Evolutionary conservation across 1,140 invertebrate species (phyloP).

Genomic region (Orussus abietinus): DNA sequence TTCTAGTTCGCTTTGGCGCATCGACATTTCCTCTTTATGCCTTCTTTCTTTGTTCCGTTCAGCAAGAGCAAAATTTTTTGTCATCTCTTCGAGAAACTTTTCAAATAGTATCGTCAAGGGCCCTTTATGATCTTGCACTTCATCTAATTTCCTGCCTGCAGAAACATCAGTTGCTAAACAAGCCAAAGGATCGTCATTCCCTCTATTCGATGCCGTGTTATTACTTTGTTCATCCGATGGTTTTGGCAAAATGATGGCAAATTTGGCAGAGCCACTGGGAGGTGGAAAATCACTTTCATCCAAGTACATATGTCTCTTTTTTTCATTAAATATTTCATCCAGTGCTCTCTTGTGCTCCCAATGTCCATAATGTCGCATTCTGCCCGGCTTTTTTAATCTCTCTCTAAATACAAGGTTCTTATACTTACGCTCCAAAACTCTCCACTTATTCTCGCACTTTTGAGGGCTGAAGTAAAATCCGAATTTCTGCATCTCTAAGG

Average conservation of each 20-base stretch:
- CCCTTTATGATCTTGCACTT: constrained; percentile 1
- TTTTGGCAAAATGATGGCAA: constrained; percentile 21
- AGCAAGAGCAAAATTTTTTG: constrained; percentile 20
- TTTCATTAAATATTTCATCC: constrained; percentile 39
- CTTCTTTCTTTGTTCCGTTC: constrained; percentile 36
- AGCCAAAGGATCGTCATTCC: constrained; percentile 3
- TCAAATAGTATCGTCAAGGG: constrained; percentile 18
- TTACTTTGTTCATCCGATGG: not conserved
- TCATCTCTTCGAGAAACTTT: constrained; percentile 23
- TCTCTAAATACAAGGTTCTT: constrained; percentile 38
- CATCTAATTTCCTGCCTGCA: not conserved
- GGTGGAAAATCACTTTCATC: constrained; percentile 25
- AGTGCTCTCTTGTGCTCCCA: constrained; percentile 39
- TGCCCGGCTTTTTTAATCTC: constrained; percentile 36
- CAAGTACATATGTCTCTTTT: constrained; percentile 27
- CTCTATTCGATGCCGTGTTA: no score
- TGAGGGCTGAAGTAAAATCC: constrained; percentile 39
- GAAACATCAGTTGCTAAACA: not conserved
- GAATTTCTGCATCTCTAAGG: constrained; percentile 40
- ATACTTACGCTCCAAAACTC: constrained; percentile 39
- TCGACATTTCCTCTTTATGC: constrained; percentile 36
- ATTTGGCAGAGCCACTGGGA: constrained; percentile 17
- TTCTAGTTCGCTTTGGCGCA: constrained; percentile 29
- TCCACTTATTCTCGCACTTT: constrained; percentile 43
- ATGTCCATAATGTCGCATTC: constrained; percentile 37